These are phyloP conservation scores for Pachypanchax playfairii DNA, from an alignment of 2,113 vertebrate species.

Conservation along the genomic window DNA sequence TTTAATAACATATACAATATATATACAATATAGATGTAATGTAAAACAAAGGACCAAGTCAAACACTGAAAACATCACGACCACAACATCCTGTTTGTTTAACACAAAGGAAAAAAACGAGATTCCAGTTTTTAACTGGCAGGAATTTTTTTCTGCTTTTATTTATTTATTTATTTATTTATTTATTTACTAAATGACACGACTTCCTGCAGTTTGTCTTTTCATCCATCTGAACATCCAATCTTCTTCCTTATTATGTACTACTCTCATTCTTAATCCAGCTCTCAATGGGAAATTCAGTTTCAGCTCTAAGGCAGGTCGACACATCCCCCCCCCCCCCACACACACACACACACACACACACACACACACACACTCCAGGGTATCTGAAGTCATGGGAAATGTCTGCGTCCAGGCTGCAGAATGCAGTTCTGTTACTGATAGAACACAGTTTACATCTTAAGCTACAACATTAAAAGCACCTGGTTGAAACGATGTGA, in stretches of 20 bases:
- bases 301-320: constrained; percentile 31
- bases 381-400: constrained; percentile 3
- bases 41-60: background rate
- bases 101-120: no score
- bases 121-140: no score
- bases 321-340: constrained; percentile 3
- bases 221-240: background rate
- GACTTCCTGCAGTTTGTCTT: background rate
- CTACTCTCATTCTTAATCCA: constrained; percentile 50
- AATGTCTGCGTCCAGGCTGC: background rate
- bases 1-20: no score
- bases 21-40: no score
- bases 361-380: background rate
- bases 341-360: background rate
- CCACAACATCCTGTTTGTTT: background rate
- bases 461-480: background rate
- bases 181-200: background rate
- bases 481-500: background rate
- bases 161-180: background rate
- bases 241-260: background rate
- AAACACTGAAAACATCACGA: background rate
- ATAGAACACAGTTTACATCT: background rate
- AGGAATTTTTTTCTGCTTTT: background rate
- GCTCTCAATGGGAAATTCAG: constrained; percentile 34
- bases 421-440: background rate